Conservation (phyloP, 2,888 invertebrate genomes). For the Drosophila affinis region DNA sequence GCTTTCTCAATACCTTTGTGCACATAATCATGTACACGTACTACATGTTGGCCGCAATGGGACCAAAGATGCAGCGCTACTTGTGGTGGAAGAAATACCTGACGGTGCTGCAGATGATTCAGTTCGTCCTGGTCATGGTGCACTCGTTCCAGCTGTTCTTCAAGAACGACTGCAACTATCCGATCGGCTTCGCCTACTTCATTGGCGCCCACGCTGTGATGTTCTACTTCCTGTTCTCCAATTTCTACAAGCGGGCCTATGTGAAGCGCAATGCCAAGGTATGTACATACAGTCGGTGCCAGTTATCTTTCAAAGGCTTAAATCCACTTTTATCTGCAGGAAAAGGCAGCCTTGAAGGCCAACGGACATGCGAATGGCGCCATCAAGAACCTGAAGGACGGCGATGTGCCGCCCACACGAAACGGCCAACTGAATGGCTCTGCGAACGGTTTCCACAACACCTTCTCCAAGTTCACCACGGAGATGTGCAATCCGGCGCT, state of each 20-base stretch:
- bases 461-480: slow-evolving; percentile 72
- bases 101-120: slow-evolving; percentile 95
- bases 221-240: slow-evolving; percentile 96
- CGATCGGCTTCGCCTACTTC: slow-evolving; percentile 94
- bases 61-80: slow-evolving; percentile 93
- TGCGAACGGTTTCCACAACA: slow-evolving; percentile 71
- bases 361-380: slow-evolving; percentile 77
- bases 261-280: slow-evolving; percentile 81
- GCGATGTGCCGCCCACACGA: slow-evolving; percentile 39
- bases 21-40: slow-evolving; percentile 98
- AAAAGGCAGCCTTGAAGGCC: slow-evolving; percentile 68
- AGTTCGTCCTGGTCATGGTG: slow-evolving; percentile 93
- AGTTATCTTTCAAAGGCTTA: not conserved
- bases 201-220: slow-evolving; percentile 96
- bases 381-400: slow-evolving; percentile 64
- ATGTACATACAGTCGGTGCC: slow-evolving; percentile 15
- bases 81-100: slow-evolving; percentile 98
- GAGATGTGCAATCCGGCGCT: slow-evolving; percentile 71
- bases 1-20: slow-evolving; percentile 96
- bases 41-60: slow-evolving; percentile 94
- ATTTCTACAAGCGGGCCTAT: slow-evolving; percentile 94
- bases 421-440: slow-evolving; percentile 66
- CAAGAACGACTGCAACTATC: slow-evolving; percentile 93
- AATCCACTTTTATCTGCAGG: slow-evolving; percentile 45
- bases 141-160: slow-evolving; percentile 96